Conservation (phyloP, 1,140 invertebrate genomes). For the Drosophila ohnishii region DNA sequence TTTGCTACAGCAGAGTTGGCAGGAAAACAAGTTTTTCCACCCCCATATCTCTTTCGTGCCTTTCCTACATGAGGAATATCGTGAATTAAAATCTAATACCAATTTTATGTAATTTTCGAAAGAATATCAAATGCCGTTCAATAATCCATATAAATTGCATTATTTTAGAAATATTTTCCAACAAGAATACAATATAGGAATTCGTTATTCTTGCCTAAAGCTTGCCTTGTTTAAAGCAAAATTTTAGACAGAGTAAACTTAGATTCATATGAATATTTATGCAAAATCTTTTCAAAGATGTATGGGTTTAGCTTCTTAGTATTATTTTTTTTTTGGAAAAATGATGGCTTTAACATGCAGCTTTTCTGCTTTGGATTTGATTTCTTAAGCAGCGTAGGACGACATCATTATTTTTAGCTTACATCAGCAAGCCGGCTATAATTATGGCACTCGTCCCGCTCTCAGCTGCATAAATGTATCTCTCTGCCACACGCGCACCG, state of each 20-base stretch:
- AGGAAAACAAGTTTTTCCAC: slow-evolving; percentile 30
- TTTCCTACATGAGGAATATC: neutral
- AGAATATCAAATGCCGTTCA: neutral
- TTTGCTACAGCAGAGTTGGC: slow-evolving; percentile 28
- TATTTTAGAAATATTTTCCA: too few relatives aligned
- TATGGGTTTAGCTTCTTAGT: neutral
- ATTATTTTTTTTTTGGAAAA: neutral
- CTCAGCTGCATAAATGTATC: slow-evolving; percentile 30
- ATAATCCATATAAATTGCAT: too few relatives aligned
- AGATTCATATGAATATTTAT: neutral
- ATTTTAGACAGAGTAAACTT: neutral
- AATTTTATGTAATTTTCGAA: neutral
- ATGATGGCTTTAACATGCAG: neutral
- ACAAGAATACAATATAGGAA: too few relatives aligned
- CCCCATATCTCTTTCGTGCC: neutral
- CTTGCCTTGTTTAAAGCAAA: too few relatives aligned
- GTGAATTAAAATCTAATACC: neutral
- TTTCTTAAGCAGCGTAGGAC: neutral
- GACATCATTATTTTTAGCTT: slow-evolving; percentile 13
- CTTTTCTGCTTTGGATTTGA: neutral
- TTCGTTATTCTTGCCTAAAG: too few relatives aligned
- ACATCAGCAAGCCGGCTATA: slow-evolving; percentile 10
- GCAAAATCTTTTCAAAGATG: neutral
- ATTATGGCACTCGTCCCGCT: slow-evolving; percentile 23
- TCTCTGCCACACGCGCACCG: neutral